phyloP scores from a whole-genome alignment of 1,140 invertebrate species.

The Scaptodrosophila lebanonensis region DNA sequence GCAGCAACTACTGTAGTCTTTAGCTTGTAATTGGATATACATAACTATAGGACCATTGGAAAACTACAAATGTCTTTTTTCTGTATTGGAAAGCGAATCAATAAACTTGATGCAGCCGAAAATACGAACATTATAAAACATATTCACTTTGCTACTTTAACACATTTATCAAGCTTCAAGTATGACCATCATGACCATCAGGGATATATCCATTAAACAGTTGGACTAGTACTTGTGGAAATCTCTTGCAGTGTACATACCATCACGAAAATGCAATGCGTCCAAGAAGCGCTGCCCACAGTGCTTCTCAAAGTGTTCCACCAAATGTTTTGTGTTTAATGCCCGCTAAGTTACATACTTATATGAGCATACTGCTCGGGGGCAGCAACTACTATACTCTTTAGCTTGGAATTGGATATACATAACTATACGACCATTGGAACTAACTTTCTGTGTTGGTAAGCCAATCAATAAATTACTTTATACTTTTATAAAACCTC shows the following conservation, averaged over 20 bases:
- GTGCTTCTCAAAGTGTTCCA: slow-evolving; percentile 37
- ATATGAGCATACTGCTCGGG: background rate
- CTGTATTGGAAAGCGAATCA: too few species aligned
- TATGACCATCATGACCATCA: too few species aligned
- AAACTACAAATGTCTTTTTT: too few species aligned
- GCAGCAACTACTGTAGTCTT: slow-evolving; percentile 15
- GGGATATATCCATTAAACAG: too few species aligned
- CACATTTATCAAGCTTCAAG: too few species aligned
- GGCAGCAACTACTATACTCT: slow-evolving; percentile 14
- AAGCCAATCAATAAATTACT: too few species aligned
- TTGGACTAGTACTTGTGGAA: too few species aligned
- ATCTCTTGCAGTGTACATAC: slow-evolving; percentile 92
- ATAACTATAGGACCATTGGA: slow-evolving; percentile 29
- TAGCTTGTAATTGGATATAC: slow-evolving; percentile 39
- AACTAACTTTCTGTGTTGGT: too few species aligned
- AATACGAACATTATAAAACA: too few species aligned
- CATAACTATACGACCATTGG: slow-evolving; percentile 26
- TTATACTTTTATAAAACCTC: too few species aligned
- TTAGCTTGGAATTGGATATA: slow-evolving; percentile 40
- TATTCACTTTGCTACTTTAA: too few species aligned
- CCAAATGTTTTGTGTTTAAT: slow-evolving; percentile 81
- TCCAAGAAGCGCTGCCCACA: slow-evolving; percentile 91
- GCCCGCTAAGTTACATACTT: slow-evolving; percentile 79
- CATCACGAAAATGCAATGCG: slow-evolving; percentile 98
- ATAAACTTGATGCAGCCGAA: too few species aligned